Conservation (phyloP, 2,797 vertebrate species). For the Siniperca undulata region DNA sequence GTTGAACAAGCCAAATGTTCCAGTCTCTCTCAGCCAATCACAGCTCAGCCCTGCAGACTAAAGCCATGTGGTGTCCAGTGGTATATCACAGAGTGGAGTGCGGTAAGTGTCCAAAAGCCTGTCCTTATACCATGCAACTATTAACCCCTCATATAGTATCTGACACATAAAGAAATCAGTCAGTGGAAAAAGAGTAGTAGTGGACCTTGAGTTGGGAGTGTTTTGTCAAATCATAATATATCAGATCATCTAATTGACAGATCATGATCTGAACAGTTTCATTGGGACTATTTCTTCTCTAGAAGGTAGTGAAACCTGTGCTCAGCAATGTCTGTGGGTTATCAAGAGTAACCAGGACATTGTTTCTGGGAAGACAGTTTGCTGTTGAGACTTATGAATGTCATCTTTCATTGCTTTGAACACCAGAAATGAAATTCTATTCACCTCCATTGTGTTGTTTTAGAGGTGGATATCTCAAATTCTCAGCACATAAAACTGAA, state of each 20-base stretch:
- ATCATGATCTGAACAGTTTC: no score
- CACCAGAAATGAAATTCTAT: background rate
- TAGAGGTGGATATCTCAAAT: background rate
- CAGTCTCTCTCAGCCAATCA: conserved; percentile 70
- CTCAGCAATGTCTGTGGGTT: background rate
- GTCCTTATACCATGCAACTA: background rate
- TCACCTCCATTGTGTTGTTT: background rate
- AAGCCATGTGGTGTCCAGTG: conserved; percentile 83
- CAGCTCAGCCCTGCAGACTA: conserved; percentile 77
- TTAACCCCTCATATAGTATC: background rate
- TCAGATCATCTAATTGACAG: no score
- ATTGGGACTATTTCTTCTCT: background rate
- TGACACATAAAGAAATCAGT: background rate
- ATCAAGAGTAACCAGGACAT: background rate
- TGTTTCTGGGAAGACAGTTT: background rate
- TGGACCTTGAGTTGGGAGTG: no score
- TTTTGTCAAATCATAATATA: no score
- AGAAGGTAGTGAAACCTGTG: background rate
- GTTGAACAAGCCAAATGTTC: conserved; percentile 75
- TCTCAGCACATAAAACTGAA: no score
- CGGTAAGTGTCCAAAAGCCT: conserved; percentile 68
- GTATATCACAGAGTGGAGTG: conserved; percentile 86
- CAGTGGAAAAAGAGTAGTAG: no score
- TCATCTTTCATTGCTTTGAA: background rate
- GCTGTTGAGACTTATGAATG: background rate